Base-by-base conservation (phyloP, 1,140 invertebrate species). In the Macrosteles quadrilineatus region DNA sequence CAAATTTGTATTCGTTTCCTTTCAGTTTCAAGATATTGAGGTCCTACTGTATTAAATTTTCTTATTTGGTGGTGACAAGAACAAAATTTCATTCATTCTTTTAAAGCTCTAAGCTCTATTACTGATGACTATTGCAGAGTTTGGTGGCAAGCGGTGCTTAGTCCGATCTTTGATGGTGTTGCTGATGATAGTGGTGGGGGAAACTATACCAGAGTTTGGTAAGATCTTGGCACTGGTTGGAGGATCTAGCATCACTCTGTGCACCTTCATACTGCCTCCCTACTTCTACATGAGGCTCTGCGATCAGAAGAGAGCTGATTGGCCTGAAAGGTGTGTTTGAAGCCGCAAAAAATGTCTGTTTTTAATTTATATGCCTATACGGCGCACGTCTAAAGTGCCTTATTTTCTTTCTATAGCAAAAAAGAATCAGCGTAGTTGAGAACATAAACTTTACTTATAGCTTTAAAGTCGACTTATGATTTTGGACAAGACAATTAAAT, bases 161-260 rank as follows among this genome's bases (percentile, higher is more conserved):
- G 76, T 88, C 0, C 81, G 91, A 43, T 81, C 86, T 0, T 73
- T 78, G 0, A 82, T 91, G 67, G 82, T 91, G 74, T 71, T 81
- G 0, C 73, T 82, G 0, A 84, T 90, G 64, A 77, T 91, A 64
- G 85, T 90, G 75, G 80, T 90, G 19, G 90, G 86, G 1, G 85
- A 89, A 80, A 83, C 83, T 19, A 78, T 92, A 12, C 90, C 90
- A 0, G 81, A 84, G 32, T 92, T 92, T 81, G 87, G 88, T 50
- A 87, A 86, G 55, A 85, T 92, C 67, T 76, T 92, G 45, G 84
- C 90, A n/a, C 79, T 93, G 43, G 83, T 92, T 19, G 91, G 91
- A 1, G 88, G 86, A 14, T 89, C 88, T 1, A 89, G 86, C 2
- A 82, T 90, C 9, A 87, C 87, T 0, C 74, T 91, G 1, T 78